A percentile compares a stretch with the other conserved stretches of the same genome.
Evolutionary conservation across 2,113 vertebrate species (phyloP).

Genomic region (Agelaius phoeniceus): DNA sequence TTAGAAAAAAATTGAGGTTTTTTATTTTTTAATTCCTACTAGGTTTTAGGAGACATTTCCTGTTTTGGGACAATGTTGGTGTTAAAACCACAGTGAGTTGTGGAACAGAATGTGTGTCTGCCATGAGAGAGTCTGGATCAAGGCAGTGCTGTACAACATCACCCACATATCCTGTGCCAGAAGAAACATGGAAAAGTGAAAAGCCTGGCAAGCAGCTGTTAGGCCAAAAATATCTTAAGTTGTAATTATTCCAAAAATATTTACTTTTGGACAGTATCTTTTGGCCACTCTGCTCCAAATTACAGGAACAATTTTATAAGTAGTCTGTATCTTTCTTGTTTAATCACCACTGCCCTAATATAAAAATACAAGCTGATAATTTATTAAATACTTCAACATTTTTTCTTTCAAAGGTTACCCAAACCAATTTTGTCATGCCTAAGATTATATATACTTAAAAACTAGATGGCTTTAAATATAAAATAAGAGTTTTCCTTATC

Average conservation of each 20-base stretch:
- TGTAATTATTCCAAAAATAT: slow-evolving; percentile 6
- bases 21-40: not conserved
- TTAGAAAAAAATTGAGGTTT: not conserved
- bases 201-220: slow-evolving; percentile 1
- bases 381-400: not conserved
- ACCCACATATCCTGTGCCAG: not conserved
- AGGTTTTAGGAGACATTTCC: not conserved
- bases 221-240: not conserved
- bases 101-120: not conserved
- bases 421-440: not conserved
- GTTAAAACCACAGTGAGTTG: not conserved
- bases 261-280: slow-evolving; percentile 6
- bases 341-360: not conserved
- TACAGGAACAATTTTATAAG: not conserved
- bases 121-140: not conserved
- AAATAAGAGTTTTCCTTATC: not conserved
- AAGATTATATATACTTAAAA: not conserved
- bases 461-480: not conserved
- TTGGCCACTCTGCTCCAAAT: not conserved
- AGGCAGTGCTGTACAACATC: not conserved
- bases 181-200: not conserved
- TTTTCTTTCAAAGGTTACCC: not conserved
- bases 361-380: not conserved
- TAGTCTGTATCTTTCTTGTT: not conserved
- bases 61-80: not conserved